Base-by-base conservation (phyloP, 2,797 vertebrate species). In the Cephalopachus bancanus region DNA sequence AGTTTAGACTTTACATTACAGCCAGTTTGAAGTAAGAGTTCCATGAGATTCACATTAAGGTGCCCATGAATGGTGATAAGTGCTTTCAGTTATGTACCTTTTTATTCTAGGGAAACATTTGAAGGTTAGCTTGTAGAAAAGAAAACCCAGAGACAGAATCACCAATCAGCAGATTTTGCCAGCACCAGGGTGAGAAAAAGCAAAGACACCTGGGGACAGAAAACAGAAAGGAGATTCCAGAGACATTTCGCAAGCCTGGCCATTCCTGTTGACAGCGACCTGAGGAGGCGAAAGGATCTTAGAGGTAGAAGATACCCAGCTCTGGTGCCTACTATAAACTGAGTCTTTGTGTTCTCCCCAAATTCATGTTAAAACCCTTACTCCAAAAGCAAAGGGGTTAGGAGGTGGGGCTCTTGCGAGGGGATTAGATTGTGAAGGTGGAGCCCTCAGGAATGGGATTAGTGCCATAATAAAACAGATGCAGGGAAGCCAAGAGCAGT, bases 21-120 rank as follows among this genome's bases (percentile, higher is more conserved):
- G 49, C 5, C 79, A 60, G 83, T 83, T 90, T 93, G 83, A 91
- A 93, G 67, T 94, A 33, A 90, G 59, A 95, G 49, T 83, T 55
- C 64, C 80, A 75, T 65, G 87, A 81, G 71, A 81, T 28, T 92
- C 49, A 75, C 37, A 62, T 7, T 95, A 64, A 87, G 79, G 37
- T 65, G 60, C 20, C 81, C 92, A 85, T 62, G 67, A 95, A 80
- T 79, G 71, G 22, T 60, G 49, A 87, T 49, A 26, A 11, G 53
- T 57, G 69, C 22, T 60, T 90, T 79, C 75, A 79, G 57, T 71
- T 93, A 67, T 1, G 3, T 49, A 62, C 53, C 55, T 81, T 89
- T 78, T 78, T 55, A 62, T 78, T 67, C 67, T n/a, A 81, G 37
- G 20, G 22, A 12, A 60, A 85, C 49, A 94, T 51, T 12, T 72